Evolutionary conservation across 2,113 vertebrate species (phyloP).

Genomic region (Pitta sordida): DNA sequence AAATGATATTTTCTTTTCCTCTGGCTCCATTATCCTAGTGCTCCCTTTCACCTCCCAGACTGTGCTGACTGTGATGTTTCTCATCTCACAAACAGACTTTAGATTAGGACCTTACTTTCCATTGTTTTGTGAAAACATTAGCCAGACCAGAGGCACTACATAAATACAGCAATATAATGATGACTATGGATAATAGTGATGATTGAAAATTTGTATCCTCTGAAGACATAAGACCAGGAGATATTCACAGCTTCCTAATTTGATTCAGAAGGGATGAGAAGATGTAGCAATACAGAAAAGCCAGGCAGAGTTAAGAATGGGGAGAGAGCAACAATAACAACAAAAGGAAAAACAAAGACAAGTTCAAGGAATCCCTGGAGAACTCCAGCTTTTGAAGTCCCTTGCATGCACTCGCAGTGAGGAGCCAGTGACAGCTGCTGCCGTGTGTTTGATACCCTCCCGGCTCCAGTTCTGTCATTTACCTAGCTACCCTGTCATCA

Average conservation of each 20-base stretch:
- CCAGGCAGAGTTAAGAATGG: not conserved
- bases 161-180: slow-evolving; percentile 13
- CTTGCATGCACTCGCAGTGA: not conserved
- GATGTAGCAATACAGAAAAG: not conserved
- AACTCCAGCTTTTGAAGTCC: slow-evolving; percentile 41
- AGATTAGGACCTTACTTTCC: not conserved
- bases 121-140: not conserved
- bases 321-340: not conserved
- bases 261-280: not conserved
- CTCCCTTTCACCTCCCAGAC: not conserved
- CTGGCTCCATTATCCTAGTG: not conserved
- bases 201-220: slow-evolving; percentile 28
- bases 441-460: not conserved
- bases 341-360: not conserved
- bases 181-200: not conserved
- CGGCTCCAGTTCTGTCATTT: slow-evolving; percentile 5
- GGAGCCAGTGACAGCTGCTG: slow-evolving; percentile 27
- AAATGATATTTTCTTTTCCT: not conserved
- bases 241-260: not conserved
- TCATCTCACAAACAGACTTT: not conserved
- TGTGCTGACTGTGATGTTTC: not conserved
- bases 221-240: not conserved
- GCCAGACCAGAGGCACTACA: not conserved
- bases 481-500: slow-evolving; percentile 21
- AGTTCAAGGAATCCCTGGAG: slow-evolving; percentile 52